phyloP scores from a whole-genome alignment of 2,888 invertebrate species.

The Thyatira batis region DNA sequence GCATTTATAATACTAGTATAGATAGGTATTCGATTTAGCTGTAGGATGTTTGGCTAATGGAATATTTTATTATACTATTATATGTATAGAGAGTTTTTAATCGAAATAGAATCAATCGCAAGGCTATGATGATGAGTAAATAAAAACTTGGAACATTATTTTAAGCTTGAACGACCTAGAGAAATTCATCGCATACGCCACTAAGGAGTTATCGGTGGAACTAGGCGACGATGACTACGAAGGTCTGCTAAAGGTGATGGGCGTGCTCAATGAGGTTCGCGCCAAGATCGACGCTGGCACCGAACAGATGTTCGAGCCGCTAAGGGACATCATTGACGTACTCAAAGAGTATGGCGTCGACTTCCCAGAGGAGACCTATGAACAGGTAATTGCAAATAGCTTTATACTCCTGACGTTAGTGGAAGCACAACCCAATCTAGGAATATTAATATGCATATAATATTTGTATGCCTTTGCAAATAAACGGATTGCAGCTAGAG shows the following conservation, averaged over 20 bases:
- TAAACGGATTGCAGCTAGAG: slow-evolving; percentile 33
- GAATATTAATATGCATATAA: too few species aligned
- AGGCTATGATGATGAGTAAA: too few species aligned
- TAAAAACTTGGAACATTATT: too few species aligned
- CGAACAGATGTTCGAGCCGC: slow-evolving; percentile 94
- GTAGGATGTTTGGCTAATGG: too few species aligned
- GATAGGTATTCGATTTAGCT: too few species aligned
- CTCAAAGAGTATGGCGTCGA: slow-evolving; percentile 93
- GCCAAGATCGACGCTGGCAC: slow-evolving; percentile 85
- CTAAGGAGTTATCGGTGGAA: slow-evolving; percentile 86
- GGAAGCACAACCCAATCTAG: too few species aligned
- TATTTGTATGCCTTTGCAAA: not conserved
- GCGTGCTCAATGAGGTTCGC: slow-evolving; percentile 91
- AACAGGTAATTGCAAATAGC: slow-evolving; percentile 81
- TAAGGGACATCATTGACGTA: slow-evolving; percentile 92
- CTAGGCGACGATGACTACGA: slow-evolving; percentile 93
- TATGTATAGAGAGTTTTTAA: too few species aligned
- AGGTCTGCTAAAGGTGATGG: slow-evolving; percentile 91
- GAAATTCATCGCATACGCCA: slow-evolving; percentile 89
- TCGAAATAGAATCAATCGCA: too few species aligned
- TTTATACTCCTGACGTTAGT: too few species aligned
- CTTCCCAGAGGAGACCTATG: slow-evolving; percentile 89
- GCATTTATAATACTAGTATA: too few species aligned
- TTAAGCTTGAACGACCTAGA: slow-evolving; percentile 88
- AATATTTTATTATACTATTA: too few species aligned